Conservation (phyloP, 2,113 vertebrate genomes). For the Puffinus mauretanicus region DNA sequence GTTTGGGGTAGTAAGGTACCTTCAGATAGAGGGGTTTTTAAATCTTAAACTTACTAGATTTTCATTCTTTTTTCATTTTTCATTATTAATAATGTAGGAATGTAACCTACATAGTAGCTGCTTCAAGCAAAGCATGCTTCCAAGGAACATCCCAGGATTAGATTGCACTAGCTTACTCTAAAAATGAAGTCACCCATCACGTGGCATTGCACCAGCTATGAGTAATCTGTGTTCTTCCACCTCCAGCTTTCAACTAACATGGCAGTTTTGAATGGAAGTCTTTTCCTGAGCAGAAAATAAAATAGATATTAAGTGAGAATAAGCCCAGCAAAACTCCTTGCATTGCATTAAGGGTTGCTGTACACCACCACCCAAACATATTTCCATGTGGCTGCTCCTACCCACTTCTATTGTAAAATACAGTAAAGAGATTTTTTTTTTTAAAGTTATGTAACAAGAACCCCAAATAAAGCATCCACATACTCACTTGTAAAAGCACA, state of each 20-base stretch:
- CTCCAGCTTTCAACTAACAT: constrained; percentile 3
- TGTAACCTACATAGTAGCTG: background rate
- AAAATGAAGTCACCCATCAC: constrained; percentile 45
- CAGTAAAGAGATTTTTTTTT: background rate
- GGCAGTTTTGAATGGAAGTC: constrained; percentile 3
- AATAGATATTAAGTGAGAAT: background rate
- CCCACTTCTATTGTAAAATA: background rate
- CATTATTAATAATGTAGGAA: background rate
- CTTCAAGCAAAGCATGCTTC: background rate
- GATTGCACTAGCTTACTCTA: background rate
- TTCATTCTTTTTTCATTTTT: no score
- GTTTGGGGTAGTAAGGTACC: background rate
- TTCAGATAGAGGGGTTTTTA: background rate
- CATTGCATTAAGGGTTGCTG: background rate
- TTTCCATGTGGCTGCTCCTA: background rate
- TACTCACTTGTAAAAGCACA: background rate
- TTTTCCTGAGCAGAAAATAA: background rate
- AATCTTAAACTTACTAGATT: background rate
- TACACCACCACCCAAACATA: background rate
- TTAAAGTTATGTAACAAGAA: background rate
- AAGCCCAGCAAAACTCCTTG: background rate
- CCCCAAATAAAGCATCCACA: background rate
- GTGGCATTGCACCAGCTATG: background rate
- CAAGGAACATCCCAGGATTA: background rate
- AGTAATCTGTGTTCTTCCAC: constrained; percentile 29